Conservation (phyloP, 2,113 vertebrate genomes). For the Cavia aperea region DNA sequence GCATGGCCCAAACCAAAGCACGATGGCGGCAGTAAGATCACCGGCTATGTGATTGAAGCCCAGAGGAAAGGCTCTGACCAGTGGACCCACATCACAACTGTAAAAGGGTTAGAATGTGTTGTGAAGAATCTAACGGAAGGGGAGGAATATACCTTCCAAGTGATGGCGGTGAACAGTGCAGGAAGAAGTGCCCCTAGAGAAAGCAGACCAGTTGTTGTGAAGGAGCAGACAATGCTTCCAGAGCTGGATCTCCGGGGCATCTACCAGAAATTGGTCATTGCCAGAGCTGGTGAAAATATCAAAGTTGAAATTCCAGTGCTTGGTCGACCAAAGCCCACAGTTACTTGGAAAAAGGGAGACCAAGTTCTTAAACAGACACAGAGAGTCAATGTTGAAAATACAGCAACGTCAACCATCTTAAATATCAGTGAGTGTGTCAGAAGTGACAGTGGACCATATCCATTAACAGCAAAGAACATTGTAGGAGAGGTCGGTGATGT, state of each 20-base stretch:
- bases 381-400: conserved; percentile 88
- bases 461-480: conserved; percentile 91
- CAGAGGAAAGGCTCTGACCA: conserved; percentile 93
- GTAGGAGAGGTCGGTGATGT: conserved; percentile 90
- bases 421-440: conserved; percentile 89
- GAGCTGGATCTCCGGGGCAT: conserved; percentile 93
- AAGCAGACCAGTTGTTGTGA: conserved; percentile 88
- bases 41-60: conserved; percentile 95
- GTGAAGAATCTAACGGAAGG: conserved; percentile 94
- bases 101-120: conserved; percentile 88
- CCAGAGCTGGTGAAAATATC: conserved; percentile 93
- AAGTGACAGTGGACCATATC: conserved; percentile 88
- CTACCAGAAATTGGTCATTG: conserved; percentile 94
- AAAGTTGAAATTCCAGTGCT: conserved; percentile 96
- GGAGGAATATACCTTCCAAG: conserved; percentile 93
- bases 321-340: conserved; percentile 90
- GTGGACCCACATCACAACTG: conserved; percentile 90
- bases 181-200: conserved; percentile 92
- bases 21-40: conserved; percentile 95
- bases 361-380: conserved; percentile 89
- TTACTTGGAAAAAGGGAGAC: conserved; percentile 95
- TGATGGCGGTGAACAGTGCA: conserved; percentile 95
- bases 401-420: conserved; percentile 87
- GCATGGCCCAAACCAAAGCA: conserved; percentile 96
- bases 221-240: conserved; percentile 88